Base-by-base conservation (phyloP, 2,888 invertebrate genomes). In the Ramazzottius varieornatus region DNA sequence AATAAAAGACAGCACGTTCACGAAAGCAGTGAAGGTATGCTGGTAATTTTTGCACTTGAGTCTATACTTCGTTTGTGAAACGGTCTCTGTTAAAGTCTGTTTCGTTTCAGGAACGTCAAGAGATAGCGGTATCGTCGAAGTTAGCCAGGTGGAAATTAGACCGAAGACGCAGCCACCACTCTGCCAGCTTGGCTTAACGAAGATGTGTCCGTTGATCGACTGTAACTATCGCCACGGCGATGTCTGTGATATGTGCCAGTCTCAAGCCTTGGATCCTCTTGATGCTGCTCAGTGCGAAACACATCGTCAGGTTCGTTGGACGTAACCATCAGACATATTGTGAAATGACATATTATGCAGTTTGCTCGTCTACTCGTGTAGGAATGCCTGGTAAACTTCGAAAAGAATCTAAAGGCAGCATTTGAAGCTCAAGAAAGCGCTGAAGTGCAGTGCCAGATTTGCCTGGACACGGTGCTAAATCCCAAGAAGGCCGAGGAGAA, bases 401-500 rank as follows among this genome's bases (percentile, higher is more conserved):
- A 87, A 73, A 80, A 81, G 66, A 84, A 86, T 69, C 87, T 88
- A 86, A 86, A 88, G 72, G 73, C 83, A 46, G 85, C 87, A 1
- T 88, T 88, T 75, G 85, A 86, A 2, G 80, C 86, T 46, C 84
- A 84, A 46, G 81, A 83, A 65, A 86, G 86, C 66, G 81, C 82
- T 71, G 86, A 86, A 70, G 87, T 87, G 74, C 80, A 82, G 1
- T 89, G 89, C 73, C 87, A 88, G 29, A 84, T 89, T 66, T 89
- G 88, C 73, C 86, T 88, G 77, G 88, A 88, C 73, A 81, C 82
- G 8, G 75, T 81, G 1, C 65, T 71, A 65, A n/a, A n/a, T n/a
- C n/a, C n/a, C n/a, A 74, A 76, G 46, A 77, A 78, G 67, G 70
- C 72, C 34, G 72, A 72, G 0, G 46, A 68, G 1, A 68, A 70